Evolutionary conservation across 2,113 vertebrate genomes (phyloP).

Genomic region (Ellobius talpinus): DNA sequence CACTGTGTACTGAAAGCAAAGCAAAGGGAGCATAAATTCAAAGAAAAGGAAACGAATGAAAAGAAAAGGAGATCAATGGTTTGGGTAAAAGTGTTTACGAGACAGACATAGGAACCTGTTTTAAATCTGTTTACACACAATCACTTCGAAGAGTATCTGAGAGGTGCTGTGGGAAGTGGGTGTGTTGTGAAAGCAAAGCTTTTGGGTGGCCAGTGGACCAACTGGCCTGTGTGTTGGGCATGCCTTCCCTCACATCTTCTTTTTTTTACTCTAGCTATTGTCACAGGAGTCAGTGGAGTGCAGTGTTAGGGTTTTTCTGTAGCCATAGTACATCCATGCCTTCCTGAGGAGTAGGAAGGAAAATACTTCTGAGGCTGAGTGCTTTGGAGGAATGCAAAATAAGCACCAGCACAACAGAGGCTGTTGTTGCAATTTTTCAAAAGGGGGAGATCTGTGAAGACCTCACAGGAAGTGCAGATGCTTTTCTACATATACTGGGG

Average conservation of each 20-base stretch:
- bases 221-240: background rate
- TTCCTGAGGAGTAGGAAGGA: accelerated
- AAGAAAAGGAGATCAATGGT: constrained; percentile 26
- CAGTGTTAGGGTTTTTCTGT: background rate
- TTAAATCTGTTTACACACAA: background rate
- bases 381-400: background rate
- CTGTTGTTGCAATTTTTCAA: background rate
- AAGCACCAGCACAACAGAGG: accelerated
- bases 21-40: background rate
- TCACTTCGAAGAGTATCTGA: background rate
- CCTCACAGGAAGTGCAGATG: background rate
- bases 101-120: constrained; percentile 29
- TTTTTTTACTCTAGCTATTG: background rate
- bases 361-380: background rate
- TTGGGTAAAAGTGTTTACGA: background rate
- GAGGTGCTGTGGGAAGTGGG: background rate
- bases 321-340: accelerated
- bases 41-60: constrained; percentile 9
- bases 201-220: background rate
- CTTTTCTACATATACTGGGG: background rate
- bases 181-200: background rate
- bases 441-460: background rate
- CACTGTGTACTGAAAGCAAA: background rate
- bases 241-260: background rate
- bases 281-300: background rate